Evolutionary conservation across 2,888 invertebrate genomes (phyloP).

Genomic region (Drosophila cyrtoloma): DNA sequence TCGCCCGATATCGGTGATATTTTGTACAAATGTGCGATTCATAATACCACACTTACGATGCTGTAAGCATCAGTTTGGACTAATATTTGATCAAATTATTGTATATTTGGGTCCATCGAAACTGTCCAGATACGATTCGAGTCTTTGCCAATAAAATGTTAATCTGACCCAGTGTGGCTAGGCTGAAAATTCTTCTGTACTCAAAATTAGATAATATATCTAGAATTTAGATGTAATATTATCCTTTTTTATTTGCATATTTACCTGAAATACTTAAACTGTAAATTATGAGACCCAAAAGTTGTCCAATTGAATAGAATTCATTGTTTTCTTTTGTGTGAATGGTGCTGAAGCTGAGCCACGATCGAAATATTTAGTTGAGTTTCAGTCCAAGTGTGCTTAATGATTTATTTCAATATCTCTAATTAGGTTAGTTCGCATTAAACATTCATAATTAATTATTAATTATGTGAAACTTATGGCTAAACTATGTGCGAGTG

Average conservation of each 20-base stretch:
- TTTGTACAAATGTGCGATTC: not conserved
- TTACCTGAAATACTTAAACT: no score
- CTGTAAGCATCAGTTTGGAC: not conserved
- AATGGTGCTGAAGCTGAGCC: not conserved
- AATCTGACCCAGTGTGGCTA: not conserved
- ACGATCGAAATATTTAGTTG: not conserved
- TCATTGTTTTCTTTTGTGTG: not conserved
- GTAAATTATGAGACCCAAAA: not conserved
- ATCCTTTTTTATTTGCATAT: not conserved
- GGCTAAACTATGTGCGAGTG: slow-evolving; percentile 31
- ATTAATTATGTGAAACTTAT: slow-evolving; percentile 33
- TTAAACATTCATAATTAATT: slow-evolving; percentile 9
- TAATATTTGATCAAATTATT: not conserved
- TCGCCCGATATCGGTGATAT: not conserved
- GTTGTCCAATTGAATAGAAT: not conserved
- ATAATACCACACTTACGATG: not conserved
- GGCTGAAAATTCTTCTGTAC: not conserved
- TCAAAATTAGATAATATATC: not conserved
- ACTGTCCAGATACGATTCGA: no score
- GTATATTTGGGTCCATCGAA: not conserved
- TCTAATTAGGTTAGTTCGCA: slow-evolving; percentile 20
- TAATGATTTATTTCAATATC: slow-evolving; percentile 37
- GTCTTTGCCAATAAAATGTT: no score
- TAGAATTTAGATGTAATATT: not conserved
- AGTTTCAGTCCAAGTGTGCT: slow-evolving; percentile 45